A percentile compares a stretch with the other conserved stretches of the same genome.
These are phyloP conservation scores for Hemithea aestivaria DNA, from an alignment of 2,888 invertebrate genomes.

Conservation along the genomic window DNA sequence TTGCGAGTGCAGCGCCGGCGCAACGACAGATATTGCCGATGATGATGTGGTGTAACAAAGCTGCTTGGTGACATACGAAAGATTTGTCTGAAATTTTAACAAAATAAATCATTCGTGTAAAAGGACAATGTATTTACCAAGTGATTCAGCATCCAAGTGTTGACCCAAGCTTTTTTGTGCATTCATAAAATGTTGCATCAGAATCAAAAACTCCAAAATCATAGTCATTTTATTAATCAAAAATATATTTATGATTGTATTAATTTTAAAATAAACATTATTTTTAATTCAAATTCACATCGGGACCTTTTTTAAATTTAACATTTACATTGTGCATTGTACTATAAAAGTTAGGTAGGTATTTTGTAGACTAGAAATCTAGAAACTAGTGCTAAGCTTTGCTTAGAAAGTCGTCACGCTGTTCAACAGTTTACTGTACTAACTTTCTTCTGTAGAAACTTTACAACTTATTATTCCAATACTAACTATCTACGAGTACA, in stretches of 20 bases:
- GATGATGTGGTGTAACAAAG: constrained; percentile 46
- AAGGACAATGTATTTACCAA: constrained; percentile 9
- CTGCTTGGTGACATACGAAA: constrained; percentile 23
- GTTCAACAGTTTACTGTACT: constrained; percentile 21
- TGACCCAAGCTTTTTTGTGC: constrained; percentile 5
- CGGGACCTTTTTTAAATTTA: no score
- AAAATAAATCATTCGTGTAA: constrained; percentile 6
- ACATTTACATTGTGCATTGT: no score
- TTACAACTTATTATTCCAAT: constrained; percentile 5
- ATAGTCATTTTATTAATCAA: no score
- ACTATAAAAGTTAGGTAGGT: no score
- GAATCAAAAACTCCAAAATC: no score
- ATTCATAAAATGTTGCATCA: no score
- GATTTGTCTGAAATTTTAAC: background rate
- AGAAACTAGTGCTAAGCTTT: constrained; percentile 15
- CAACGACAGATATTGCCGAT: constrained; percentile 50
- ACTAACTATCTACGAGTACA: no score
- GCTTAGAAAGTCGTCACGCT: constrained; percentile 27
- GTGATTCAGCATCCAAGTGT: constrained; percentile 15
- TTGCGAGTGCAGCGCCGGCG: constrained; percentile 37
- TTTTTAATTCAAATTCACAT: no score
- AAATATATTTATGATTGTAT: no score
- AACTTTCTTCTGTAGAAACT: constrained; percentile 23
- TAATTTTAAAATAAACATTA: no score
- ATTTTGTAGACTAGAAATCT: constrained; percentile 18